Evolutionary conservation across 2,797 vertebrate genomes (phyloP), one percentile per base, ranked within the genome.

Genomic region (Darevskia mixta): DNA sequence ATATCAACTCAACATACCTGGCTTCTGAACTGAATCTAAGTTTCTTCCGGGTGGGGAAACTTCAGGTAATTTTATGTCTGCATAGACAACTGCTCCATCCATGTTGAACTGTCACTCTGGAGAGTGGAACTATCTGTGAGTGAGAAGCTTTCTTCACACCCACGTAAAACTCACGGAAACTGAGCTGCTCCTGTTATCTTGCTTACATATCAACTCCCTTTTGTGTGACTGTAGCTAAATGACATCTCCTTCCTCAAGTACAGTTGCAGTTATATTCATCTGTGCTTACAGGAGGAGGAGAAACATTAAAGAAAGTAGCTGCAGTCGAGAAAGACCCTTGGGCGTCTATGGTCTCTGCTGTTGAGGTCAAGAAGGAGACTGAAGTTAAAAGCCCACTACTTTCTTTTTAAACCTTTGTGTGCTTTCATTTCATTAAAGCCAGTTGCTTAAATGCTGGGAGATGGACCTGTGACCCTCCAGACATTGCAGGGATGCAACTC

Each of bases 191-290:
- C 3, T 7, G 11, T 29, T 64, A 32, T 43, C 66, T 79, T 72
- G 66, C 20, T 35, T 13, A 29, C 3, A 25, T 32, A 79, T 82
- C 41, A 67, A 8, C 20, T 38, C 72, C 20, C 7, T 13, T 45
- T 29, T 32, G 8, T 67, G 38, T n/a, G 7, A 11, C 8, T 55
- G 8, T 3, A 8, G 6, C 29, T 77, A 85, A 77, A 66, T 20
- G 20, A 15, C 5, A 29, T 45, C 25, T 27, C 58, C 38, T 80
- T 41, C 45, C 79, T 13, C 2, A 38, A 15, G 6, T 41, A 67
- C n/a, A 64, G 17, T 66, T 85, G 83, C 67, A 77, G 87, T 88
- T 88, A 27, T 27, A 1, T 55, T 27, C 38, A 49, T 49, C 17
- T 73, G 41, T 79, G 5, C 49, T 79, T 13, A 45, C 38, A 55